These are phyloP conservation scores for Ennomos quercinarius DNA, from an alignment of 2,888 invertebrate species.

Conservation along the genomic window DNA sequence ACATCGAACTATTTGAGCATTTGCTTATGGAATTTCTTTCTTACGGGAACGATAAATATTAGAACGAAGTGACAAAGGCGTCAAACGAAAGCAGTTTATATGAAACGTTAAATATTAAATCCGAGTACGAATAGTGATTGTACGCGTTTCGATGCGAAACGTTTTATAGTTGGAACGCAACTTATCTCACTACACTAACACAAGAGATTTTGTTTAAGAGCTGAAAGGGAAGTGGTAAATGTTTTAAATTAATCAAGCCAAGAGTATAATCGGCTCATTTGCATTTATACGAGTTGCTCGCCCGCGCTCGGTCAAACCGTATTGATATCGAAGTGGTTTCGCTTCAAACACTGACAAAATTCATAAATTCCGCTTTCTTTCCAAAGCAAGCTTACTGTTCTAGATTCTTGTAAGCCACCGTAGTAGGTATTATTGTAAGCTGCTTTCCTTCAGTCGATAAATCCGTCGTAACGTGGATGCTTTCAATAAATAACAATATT, in stretches of 20 bases:
- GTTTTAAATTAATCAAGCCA: conserved; percentile 72
- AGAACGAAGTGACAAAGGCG: conserved; percentile 75
- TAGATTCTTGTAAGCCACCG: not conserved
- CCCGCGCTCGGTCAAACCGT: conserved; percentile 59
- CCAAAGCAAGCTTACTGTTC: not conserved
- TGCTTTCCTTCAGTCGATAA: not conserved
- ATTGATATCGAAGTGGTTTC: conserved; percentile 60
- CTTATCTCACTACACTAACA: conserved; percentile 38
- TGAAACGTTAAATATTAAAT: conserved; percentile 60
- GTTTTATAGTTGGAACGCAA: conserved; percentile 19
- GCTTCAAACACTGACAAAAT: conserved; percentile 44
- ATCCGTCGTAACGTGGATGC: not conserved
- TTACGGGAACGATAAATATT: conserved; percentile 78
- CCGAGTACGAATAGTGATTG: conserved; percentile 33
- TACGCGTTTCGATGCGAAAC: conserved; percentile 22
- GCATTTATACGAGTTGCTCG: conserved; percentile 72
- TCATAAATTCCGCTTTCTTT: conserved; percentile 39
- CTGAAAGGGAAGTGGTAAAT: conserved; percentile 58
- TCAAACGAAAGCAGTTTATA: conserved; percentile 61
- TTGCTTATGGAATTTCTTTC: conserved; percentile 81
- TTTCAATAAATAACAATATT: not conserved
- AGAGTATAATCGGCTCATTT: conserved; percentile 71
- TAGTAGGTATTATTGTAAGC: conserved; percentile 5
- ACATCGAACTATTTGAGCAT: conserved; percentile 82
- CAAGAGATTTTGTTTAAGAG: conserved; percentile 47